Base-by-base conservation (phyloP, 2,113 vertebrate genomes). In the Coregonus clupeaformis region DNA sequence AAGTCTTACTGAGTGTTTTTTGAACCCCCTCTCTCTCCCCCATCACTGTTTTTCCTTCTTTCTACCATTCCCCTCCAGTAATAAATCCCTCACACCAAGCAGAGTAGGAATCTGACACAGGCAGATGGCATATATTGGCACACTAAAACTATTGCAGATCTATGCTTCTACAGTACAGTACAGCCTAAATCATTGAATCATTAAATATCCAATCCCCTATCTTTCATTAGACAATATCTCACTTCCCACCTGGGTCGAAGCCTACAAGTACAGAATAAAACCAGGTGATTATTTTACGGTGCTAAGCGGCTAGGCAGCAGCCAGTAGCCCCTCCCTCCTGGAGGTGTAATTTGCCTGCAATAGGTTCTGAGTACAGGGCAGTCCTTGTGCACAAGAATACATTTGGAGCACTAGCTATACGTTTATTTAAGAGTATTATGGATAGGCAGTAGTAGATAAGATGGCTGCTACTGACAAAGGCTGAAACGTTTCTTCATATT, bases 301-400 rank as follows among this genome's bases (percentile, higher is more conserved):
- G 86, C 4, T 29, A 16, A 3, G 49, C 49, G 1, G 49, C 49
- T 24, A 67, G 64, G 6, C 18, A 30, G 29, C 16, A 36, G 3
- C 18, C 18, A 18, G 49, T 52, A 52, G 49, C 64, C 7, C 30
- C 29, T 16, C n/a, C 57, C 55, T 5, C 57, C 57, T 24, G 57
- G 4, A 20, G 55, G n/a, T 88, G 88, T 92, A 91, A 92, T 92
- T 92, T 89, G 90, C 90, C 89, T 89, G 90, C 91, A 90, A 89
- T 89, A 88, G 88, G 84, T 91, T 29, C 30, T 29, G 30, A 20
- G 90, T n/a, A n/a, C 36, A 42, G 36, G 9, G 9, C 11, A 42
- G 9, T 42, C 36, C 9, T 42, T 11, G 9, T 42, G 49, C 16
- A 42, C 36, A 55, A 18, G 52, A 55, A 18, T 52, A 52, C 49